phyloP scores from a whole-genome alignment of 2,888 invertebrate genomes.

The Rhagonycha fulva region DNA sequence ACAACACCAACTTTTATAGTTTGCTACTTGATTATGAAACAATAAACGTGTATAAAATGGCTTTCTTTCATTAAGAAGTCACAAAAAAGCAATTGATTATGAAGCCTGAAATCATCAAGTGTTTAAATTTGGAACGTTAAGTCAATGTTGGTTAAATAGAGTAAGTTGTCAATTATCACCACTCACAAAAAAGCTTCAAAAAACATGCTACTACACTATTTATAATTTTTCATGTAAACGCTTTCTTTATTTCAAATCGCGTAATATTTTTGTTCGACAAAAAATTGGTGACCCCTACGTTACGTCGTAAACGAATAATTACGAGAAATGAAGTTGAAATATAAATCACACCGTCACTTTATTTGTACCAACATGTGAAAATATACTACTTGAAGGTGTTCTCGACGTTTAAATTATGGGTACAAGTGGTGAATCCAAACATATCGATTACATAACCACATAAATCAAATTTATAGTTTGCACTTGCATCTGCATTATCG shows the following conservation, averaged over 20 bases:
- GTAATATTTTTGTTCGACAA: neutral
- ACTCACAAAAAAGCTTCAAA: neutral
- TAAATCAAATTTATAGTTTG: constrained; percentile 27
- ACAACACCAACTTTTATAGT: constrained; percentile 13
- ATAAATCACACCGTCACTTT: constrained; percentile 33
- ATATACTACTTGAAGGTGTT: constrained; percentile 31
- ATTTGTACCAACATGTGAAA: constrained; percentile 31
- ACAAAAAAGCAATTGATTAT: constrained; percentile 1
- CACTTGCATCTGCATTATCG: constrained; percentile 1
- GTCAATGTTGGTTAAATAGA: neutral
- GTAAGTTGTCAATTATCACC: neutral
- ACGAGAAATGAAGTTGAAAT: constrained; percentile 27
- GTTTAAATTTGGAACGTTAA: neutral
- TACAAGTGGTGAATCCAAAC: constrained; percentile 34
- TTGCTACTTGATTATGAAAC: constrained; percentile 12
- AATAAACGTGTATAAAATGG: constrained; percentile 13
- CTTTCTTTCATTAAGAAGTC: neutral
- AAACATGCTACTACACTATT: neutral
- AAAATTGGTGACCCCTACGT: neutral
- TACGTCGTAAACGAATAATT: constrained; percentile 16
- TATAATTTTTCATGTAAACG: neutral
- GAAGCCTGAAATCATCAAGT: neutral
- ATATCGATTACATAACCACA: constrained; percentile 23
- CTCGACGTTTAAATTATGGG: constrained; percentile 29
- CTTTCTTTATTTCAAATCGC: neutral